Evolutionary conservation across 1,140 invertebrate genomes (phyloP).

Genomic region (Pseudomyrmex gracilis): DNA sequence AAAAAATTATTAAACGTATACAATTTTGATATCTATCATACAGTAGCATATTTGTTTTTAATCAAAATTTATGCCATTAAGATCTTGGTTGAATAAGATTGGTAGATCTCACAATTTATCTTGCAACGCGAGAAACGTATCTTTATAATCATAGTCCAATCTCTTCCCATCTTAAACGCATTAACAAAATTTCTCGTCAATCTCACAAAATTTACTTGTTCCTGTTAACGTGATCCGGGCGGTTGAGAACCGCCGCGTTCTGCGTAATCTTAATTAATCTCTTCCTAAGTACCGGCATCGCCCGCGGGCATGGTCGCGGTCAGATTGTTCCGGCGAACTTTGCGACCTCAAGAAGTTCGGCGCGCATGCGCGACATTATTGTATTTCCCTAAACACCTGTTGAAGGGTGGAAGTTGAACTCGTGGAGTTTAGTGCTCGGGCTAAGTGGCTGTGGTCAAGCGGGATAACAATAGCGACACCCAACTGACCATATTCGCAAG

Average conservation of each 20-base stretch:
- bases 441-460: constrained; percentile 84
- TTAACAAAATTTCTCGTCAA: constrained; percentile 51
- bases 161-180: constrained; percentile 22
- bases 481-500: constrained; percentile 67
- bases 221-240: background rate
- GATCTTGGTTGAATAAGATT: background rate
- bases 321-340: constrained; percentile 77
- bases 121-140: background rate
- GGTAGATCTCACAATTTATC: background rate
- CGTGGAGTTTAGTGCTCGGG: constrained; percentile 79
- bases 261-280: constrained; percentile 69
- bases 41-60: background rate
- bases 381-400: constrained; percentile 86
- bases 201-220: constrained; percentile 39
- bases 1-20: background rate
- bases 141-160: constrained; percentile 6
- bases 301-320: constrained; percentile 64
- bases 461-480: constrained; percentile 80
- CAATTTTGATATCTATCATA: background rate
- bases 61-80: background rate
- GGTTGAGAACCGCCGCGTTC: constrained; percentile 58
- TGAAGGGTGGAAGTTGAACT: constrained; percentile 84
- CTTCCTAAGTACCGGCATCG: constrained; percentile 57
- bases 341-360: constrained; percentile 80
- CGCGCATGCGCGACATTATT: constrained; percentile 85